Percentiles rank a stretch among this genome's conserved stretches.
Conservation (phyloP, 2,888 invertebrate genomes). For the Lomographa bimaculata region DNA sequence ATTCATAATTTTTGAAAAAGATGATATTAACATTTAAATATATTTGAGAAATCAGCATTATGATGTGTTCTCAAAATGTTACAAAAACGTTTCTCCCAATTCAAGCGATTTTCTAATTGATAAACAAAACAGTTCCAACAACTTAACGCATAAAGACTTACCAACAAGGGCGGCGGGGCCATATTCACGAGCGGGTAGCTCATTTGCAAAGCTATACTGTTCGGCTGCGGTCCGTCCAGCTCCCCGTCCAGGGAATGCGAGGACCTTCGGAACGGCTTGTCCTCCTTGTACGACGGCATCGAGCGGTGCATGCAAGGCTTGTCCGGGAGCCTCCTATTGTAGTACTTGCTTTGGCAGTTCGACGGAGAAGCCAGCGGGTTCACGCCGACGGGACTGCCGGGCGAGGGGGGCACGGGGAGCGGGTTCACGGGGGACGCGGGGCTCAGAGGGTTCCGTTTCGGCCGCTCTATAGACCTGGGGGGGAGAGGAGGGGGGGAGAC, state of each 20-base stretch:
- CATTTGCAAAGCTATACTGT: slow-evolving; percentile 86
- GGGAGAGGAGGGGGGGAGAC: slow-evolving; percentile 67
- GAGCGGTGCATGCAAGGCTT: slow-evolving; percentile 60
- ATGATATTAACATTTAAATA: no score
- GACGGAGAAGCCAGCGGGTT: slow-evolving; percentile 51
- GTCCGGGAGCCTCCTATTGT: slow-evolving; percentile 47
- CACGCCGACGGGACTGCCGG: slow-evolving; percentile 33
- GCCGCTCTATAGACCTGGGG: slow-evolving; percentile 58
- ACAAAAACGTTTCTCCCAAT: no score
- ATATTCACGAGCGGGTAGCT: slow-evolving; percentile 85
- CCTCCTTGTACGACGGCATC: slow-evolving; percentile 55
- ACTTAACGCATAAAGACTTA: slow-evolving; percentile 35
- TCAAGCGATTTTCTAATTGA: no score
- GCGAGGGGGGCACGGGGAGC: slow-evolving; percentile 16
- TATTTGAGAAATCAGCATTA: no score
- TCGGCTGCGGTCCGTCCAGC: slow-evolving; percentile 73
- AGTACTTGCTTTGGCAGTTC: slow-evolving; percentile 47
- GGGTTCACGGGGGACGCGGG: slow-evolving; percentile 29
- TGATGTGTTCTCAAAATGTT: no score
- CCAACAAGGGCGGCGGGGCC: slow-evolving; percentile 76
- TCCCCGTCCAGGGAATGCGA: slow-evolving; percentile 70
- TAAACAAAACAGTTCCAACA: slow-evolving; percentile 11
- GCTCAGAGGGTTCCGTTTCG: slow-evolving; percentile 50
- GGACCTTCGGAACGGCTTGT: slow-evolving; percentile 56
- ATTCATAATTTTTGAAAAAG: no score